Base-by-base conservation (phyloP, 2,113 vertebrate genomes). In the Aptenodytes patagonicus region DNA sequence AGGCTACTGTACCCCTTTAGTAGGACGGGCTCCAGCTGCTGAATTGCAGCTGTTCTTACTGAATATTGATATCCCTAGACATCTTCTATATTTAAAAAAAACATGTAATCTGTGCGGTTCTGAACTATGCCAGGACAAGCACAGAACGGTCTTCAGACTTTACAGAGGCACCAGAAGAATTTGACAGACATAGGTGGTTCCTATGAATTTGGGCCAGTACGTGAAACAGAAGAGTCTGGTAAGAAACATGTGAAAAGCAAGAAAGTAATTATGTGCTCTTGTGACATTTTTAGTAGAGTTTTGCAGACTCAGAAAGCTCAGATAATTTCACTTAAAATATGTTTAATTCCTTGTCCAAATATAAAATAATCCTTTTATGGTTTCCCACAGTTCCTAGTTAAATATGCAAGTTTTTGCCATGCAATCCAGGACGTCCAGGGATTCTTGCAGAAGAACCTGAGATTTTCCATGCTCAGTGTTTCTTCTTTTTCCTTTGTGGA, bases 121-220 rank as follows among this genome's bases (percentile, higher is more conserved):
- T 79, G 80, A 95, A 28, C 52, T 87, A 55, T 93, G 89, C 83
- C 87, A 97, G 91, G 65, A 81, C 80, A 94, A 96, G 94, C 84
- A 90, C 24, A 93, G 64, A 90, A 40, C 15, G 73, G 51, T 46
- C 47, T 94, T 94, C 86, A 95, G 89, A 64, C 87, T 94, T 94
- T 15, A 55, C 36, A 85, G 70, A 89, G 93, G 69, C 93, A 93
- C 83, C 84, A 87, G 72, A 76, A 79, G 87, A 84, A 72, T 81
- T 95, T 95, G 91, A 87, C 52, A 87, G 90, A 61, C 66, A 49
- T 88, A 91, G 71, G 62, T 76, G 62, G 46, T 95, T 96, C 72
- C 66, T 93, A 6, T 69, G 84, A 91, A 79, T 85, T 90, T 73
- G 46, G n/a, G 34, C 78, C 92, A 94, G 20, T 47, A 68, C 91